phyloP scores from a whole-genome alignment of 2,888 invertebrate genomes.

The Eurytoma californica region DNA sequence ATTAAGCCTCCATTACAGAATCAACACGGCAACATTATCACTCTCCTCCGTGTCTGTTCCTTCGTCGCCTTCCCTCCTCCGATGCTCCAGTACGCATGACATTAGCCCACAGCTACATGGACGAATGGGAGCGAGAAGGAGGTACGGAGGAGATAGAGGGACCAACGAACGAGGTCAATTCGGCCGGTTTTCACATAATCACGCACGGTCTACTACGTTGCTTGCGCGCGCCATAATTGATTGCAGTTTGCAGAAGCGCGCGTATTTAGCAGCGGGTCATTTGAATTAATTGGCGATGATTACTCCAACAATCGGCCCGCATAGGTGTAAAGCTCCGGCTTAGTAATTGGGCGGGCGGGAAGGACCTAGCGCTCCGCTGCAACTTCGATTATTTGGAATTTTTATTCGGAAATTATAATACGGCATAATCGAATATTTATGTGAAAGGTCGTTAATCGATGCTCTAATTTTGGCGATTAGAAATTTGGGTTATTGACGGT shows the following conservation, averaged over 20 bases:
- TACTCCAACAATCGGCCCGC: conserved; percentile 18
- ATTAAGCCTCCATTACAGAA: conserved; percentile 4
- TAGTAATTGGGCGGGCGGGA: too few species aligned
- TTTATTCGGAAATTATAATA: too few species aligned
- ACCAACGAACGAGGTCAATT: neutral
- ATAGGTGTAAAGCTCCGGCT: too few species aligned
- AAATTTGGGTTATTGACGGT: too few species aligned
- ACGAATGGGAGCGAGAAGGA: neutral
- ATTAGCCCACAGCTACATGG: too few species aligned
- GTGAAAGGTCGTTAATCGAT: too few species aligned
- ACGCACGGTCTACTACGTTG: neutral
- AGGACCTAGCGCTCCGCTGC: too few species aligned
- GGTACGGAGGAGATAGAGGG: neutral
- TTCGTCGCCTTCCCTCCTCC: neutral
- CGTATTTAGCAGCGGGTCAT: conserved; percentile 24
- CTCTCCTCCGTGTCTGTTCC: neutral
- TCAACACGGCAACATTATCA: conserved; percentile 8
- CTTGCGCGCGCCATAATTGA: conserved; percentile 5
- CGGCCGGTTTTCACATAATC: conserved; percentile 5
- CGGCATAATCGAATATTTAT: too few species aligned
- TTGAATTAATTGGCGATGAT: conserved; percentile 40
- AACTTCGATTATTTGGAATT: too few species aligned
- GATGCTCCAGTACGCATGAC: too few species aligned
- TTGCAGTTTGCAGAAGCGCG: conserved; percentile 21
- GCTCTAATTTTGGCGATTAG: too few species aligned